Evolutionary conservation across 2,888 invertebrate species (phyloP).

Genomic region (Clivina fossor): DNA sequence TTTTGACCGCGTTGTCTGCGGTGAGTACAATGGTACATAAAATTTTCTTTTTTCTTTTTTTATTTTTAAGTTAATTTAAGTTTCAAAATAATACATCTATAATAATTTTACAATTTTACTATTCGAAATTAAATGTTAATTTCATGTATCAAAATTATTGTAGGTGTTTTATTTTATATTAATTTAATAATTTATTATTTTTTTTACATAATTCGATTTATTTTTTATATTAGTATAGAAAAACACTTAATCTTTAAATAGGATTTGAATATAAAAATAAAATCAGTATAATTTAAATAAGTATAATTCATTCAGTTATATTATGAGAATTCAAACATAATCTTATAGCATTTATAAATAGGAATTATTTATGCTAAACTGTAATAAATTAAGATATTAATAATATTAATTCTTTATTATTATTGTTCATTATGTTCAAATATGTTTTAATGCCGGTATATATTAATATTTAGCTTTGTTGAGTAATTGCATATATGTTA

Average conservation of each 20-base stretch:
- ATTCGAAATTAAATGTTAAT: background rate
- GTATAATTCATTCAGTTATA: background rate
- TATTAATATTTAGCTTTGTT: background rate
- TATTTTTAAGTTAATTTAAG: slow-evolving; percentile 49
- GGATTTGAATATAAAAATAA: too few relatives aligned
- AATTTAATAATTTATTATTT: background rate
- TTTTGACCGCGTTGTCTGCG: slow-evolving; percentile 92
- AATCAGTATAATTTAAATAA: slow-evolving; percentile 1
- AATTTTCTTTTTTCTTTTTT: slow-evolving; percentile 60
- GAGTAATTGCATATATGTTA: background rate
- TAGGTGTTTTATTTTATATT: too few relatives aligned
- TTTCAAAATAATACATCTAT: too few relatives aligned
- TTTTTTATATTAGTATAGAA: too few relatives aligned
- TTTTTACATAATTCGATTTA: background rate
- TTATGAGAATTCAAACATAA: too few relatives aligned
- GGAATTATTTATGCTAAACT: too few relatives aligned
- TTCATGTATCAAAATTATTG: too few relatives aligned
- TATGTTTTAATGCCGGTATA: background rate
- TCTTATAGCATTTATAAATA: too few relatives aligned
- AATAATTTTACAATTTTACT: slow-evolving; percentile 21
- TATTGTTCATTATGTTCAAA: slow-evolving; percentile 16
- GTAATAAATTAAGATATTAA: slow-evolving; percentile 16
- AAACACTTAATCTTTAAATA: too few relatives aligned
- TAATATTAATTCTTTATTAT: slow-evolving; percentile 10
- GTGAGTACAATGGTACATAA: slow-evolving; percentile 87